phyloP scores from a whole-genome alignment of 92 coral and sea anemone genomes.

The Parazoanthus darwini region DNA sequence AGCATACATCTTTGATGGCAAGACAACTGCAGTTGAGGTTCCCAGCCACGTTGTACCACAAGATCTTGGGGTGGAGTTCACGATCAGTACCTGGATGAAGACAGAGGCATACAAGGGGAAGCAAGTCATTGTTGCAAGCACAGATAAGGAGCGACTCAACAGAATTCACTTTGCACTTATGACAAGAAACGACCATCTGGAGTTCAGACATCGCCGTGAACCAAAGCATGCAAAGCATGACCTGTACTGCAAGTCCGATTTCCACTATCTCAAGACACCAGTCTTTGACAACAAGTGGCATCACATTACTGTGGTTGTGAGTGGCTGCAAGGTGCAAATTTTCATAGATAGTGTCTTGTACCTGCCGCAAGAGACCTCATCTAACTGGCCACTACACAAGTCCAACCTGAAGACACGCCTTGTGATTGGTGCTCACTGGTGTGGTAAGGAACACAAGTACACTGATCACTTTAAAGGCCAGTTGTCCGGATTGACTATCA shows the following conservation, averaged over 20 bases:
- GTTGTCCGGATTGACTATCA: constrained; percentile 81
- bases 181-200: constrained; percentile 63
- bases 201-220: constrained; percentile 82
- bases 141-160: constrained; percentile 77
- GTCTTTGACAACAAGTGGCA: constrained; percentile 90
- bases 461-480: constrained; percentile 74
- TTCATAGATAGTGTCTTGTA: constrained; percentile 63
- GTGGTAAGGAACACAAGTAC: constrained; percentile 69
- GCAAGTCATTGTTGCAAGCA: constrained; percentile 77
- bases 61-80: constrained; percentile 75
- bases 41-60: constrained; percentile 68
- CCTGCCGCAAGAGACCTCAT: constrained; percentile 40
- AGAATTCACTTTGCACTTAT: constrained; percentile 88
- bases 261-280: constrained; percentile 66
- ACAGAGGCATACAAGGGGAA: constrained; percentile 51
- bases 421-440: constrained; percentile 87
- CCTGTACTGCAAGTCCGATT: constrained; percentile 75
- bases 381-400: constrained; percentile 89
- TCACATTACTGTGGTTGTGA: constrained; percentile 73
- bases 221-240: constrained; percentile 74
- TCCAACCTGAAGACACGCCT: constrained; percentile 61
- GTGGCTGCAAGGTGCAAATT: constrained; percentile 67
- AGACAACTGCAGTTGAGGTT: constrained; percentile 62
- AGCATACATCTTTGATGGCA: constrained; percentile 72
- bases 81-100: constrained; percentile 89